Evolutionary conservation across 1,140 invertebrate genomes (phyloP).

Genomic region (Drosophila navojoa): DNA sequence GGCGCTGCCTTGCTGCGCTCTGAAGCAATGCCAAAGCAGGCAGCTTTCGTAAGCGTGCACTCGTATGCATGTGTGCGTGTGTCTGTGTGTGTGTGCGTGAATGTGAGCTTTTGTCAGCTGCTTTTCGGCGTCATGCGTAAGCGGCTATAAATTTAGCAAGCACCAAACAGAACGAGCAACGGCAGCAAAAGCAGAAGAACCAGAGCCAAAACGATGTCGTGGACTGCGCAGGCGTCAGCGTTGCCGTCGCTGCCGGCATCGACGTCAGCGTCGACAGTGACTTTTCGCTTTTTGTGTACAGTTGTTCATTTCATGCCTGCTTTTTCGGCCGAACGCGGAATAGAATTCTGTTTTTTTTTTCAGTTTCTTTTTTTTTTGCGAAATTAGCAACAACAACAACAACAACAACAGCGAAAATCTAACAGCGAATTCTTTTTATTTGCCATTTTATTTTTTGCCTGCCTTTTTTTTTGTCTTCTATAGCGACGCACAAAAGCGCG

Average conservation of each 20-base stretch:
- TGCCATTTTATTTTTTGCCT: constrained; percentile 42
- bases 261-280: constrained; percentile 34
- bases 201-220: constrained; percentile 34
- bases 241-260: constrained; percentile 5
- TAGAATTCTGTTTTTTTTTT: constrained; percentile 52
- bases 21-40: constrained; percentile 2
- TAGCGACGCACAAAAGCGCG: constrained; percentile 59
- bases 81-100: constrained; percentile 14
- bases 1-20: constrained; percentile 12
- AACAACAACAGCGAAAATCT: constrained; percentile 39
- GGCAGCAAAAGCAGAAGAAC: constrained; percentile 23
- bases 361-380: constrained; percentile 44
- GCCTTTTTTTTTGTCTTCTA: constrained; percentile 33
- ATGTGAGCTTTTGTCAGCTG: constrained; percentile 55
- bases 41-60: constrained; percentile 9
- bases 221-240: constrained; percentile 7
- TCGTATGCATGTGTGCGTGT: not conserved
- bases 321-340: constrained; percentile 45
- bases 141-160: constrained; percentile 60
- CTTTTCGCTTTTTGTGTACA: constrained; percentile 53
- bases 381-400: constrained; percentile 59
- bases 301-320: constrained; percentile 53
- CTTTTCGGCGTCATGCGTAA: constrained; percentile 54
- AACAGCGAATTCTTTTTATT: constrained; percentile 48
- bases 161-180: constrained; percentile 14